Percentiles rank a stretch among this genome's conserved stretches.
phyloP scores from a whole-genome alignment of 2,888 invertebrate species.

The Zeuzera pyrina region DNA sequence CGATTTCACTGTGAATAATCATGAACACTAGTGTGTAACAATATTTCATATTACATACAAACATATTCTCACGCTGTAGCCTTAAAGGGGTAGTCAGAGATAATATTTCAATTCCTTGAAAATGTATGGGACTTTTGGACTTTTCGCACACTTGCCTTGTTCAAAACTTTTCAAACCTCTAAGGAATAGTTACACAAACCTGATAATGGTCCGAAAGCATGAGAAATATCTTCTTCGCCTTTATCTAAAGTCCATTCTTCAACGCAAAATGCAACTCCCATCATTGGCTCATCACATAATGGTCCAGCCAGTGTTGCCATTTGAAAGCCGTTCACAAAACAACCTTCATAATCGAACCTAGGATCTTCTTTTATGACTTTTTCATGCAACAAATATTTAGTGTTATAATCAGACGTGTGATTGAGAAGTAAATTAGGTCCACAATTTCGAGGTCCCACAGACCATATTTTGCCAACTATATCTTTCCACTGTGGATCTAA shows the following conservation, averaged over 20 bases:
- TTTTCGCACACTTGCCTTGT: too few species aligned
- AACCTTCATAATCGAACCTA: conserved; percentile 79
- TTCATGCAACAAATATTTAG: conserved; percentile 51
- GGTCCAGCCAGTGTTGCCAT: conserved; percentile 92
- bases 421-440: conserved; percentile 94
- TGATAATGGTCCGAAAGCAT: conserved; percentile 69
- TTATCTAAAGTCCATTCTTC: conserved; percentile 83
- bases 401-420: conserved; percentile 76
- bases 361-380: conserved; percentile 61
- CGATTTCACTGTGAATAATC: too few species aligned
- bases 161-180: too few species aligned
- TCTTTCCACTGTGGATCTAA: conserved; percentile 69
- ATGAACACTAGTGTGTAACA: too few species aligned
- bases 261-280: conserved; percentile 92
- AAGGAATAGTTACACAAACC: conserved; percentile 43
- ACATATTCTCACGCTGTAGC: too few species aligned
- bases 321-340: conserved; percentile 90
- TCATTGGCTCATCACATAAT: conserved; percentile 97
- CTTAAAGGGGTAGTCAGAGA: too few species aligned
- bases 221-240: conserved; percentile 43
- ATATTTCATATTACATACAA: too few species aligned
- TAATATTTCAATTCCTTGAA: too few species aligned
- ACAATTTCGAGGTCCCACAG: conserved; percentile 91
- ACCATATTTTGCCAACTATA: conserved; percentile 84
- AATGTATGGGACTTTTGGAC: too few species aligned